A percentile compares a stretch with the other conserved stretches of the same genome.
Evolutionary conservation across 2,113 vertebrate species (phyloP).

Genomic region (Oreochromis niloticus): DNA sequence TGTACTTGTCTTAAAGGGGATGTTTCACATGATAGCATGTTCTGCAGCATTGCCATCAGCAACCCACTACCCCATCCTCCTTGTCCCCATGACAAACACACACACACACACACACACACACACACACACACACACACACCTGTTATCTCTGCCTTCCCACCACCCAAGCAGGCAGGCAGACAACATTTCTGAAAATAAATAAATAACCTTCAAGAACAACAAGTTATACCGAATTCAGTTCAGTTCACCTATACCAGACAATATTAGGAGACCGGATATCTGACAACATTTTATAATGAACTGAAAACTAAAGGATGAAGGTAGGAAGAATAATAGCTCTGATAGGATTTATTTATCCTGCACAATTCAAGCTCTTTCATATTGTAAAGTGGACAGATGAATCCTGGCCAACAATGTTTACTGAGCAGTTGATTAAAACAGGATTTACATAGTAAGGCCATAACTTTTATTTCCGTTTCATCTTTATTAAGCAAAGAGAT

Average conservation of each 20-base stretch:
- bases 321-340: background rate
- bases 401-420: background rate
- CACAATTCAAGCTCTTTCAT: background rate
- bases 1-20: conserved; percentile 6
- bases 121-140: background rate
- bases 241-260: background rate
- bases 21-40: conserved; percentile 18
- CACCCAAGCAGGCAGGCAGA: background rate
- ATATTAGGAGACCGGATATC: background rate
- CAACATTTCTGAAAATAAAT: background rate
- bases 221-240: background rate
- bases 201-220: background rate
- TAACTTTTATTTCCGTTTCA: background rate
- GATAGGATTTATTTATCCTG: background rate
- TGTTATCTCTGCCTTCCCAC: background rate
- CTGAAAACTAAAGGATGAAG: background rate
- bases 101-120: background rate
- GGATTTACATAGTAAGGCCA: background rate
- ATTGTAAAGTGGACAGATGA: background rate
- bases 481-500: background rate
- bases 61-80: background rate
- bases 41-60: conserved; percentile 17
- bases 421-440: background rate
- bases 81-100: background rate
- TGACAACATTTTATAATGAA: background rate